Conservation (phyloP, 2,888 invertebrate species). For the Cancer borealis region DNA sequence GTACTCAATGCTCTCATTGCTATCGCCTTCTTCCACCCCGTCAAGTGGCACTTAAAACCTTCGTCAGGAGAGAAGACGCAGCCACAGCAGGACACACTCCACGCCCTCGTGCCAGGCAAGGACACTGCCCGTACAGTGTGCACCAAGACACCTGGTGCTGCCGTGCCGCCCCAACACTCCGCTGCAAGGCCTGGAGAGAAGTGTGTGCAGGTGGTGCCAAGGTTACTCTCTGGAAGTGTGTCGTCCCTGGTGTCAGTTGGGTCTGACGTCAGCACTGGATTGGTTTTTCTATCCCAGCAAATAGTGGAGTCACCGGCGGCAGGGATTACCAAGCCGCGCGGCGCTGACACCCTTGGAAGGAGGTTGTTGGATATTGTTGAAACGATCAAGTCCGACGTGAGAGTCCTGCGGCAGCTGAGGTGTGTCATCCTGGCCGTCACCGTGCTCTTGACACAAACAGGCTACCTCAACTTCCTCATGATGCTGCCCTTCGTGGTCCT, state of each 20-base stretch:
- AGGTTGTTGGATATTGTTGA: neutral
- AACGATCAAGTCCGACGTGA: neutral
- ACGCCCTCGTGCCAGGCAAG: neutral
- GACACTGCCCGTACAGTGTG: neutral
- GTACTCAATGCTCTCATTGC: constrained; percentile 48
- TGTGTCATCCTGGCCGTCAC: neutral
- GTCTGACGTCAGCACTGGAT: neutral
- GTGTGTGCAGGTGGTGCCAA: neutral
- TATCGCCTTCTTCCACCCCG: constrained; percentile 64
- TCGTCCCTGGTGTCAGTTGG: neutral
- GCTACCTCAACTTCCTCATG: constrained; percentile 54
- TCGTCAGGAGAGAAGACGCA: neutral
- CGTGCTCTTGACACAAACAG: neutral
- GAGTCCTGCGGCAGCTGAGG: neutral
- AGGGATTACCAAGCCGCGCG: neutral
- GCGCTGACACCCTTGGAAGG: neutral
- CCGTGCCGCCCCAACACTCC: neutral
- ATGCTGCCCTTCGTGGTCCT: constrained; percentile 51
- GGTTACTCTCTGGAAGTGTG: neutral
- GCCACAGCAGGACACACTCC: neutral
- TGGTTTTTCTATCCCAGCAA: neutral
- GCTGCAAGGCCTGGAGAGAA: neutral
- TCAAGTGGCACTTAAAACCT: constrained; percentile 64
- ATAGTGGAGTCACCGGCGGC: neutral
- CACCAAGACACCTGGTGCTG: neutral